These are phyloP conservation scores for Diceros bicornis DNA, from an alignment of 2,797 vertebrate genomes.

Conservation along the genomic window DNA sequence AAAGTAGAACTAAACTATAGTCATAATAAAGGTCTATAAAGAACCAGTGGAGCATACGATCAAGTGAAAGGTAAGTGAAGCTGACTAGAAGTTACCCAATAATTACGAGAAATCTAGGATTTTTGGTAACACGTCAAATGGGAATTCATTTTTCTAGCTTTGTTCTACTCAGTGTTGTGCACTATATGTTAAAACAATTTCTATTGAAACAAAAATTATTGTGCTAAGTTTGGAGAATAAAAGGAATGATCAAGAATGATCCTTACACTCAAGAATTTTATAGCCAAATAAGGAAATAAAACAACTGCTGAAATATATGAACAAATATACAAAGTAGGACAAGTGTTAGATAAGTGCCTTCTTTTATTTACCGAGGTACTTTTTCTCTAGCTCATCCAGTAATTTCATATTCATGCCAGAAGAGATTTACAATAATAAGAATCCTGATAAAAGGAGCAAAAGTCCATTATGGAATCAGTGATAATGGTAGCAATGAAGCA, in stretches of 20 bases:
- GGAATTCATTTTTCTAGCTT: background rate
- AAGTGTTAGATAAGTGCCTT: background rate
- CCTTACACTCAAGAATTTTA: conserved; percentile 23
- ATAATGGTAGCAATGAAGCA: background rate
- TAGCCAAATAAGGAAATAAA: conserved; percentile 54
- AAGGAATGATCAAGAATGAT: conserved; percentile 44
- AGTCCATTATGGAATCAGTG: background rate
- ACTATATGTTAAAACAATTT: conserved; percentile 20
- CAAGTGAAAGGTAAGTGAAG: conserved; percentile 8
- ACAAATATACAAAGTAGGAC: background rate
- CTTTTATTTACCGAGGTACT: conserved; percentile 17
- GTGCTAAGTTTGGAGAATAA: conserved; percentile 27
- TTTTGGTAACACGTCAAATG: conserved; percentile 12
- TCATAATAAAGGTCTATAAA: conserved; percentile 3
- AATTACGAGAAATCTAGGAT: background rate
- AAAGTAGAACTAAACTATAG: conserved; percentile 38
- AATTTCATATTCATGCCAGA: background rate
- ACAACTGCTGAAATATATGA: conserved; percentile 35
- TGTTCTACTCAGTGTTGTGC: background rate
- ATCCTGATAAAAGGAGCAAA: background rate
- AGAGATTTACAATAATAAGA: background rate
- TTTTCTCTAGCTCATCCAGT: background rate
- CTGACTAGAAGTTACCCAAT: background rate
- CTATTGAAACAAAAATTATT: background rate
- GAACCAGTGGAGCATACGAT: background rate